Conservation (phyloP, 2,888 invertebrate species). For the Trissolcus brochymenae region DNA sequence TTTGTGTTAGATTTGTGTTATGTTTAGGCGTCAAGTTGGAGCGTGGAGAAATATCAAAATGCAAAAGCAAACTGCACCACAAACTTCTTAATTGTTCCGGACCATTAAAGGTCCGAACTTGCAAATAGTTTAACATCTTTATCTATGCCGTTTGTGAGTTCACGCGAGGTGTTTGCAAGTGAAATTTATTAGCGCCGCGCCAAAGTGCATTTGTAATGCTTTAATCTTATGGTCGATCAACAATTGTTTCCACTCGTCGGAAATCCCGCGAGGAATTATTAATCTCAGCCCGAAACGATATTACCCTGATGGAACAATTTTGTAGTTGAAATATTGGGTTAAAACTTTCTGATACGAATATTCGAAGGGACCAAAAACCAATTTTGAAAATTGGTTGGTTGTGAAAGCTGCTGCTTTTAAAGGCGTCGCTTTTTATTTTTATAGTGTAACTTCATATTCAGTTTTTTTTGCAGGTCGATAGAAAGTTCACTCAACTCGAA, state of each 20-base stretch:
- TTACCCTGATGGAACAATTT: too few species aligned
- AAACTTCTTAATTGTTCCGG: slow-evolving; percentile 46
- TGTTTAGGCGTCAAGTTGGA: background rate
- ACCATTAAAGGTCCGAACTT: slow-evolving; percentile 41
- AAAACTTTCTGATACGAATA: too few species aligned
- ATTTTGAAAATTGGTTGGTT: too few species aligned
- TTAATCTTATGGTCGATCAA: background rate
- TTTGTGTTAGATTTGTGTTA: too few species aligned
- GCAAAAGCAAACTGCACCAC: background rate
- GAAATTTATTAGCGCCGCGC: slow-evolving; percentile 27
- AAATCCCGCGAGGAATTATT: too few species aligned
- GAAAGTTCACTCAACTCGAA: slow-evolving; percentile 27
- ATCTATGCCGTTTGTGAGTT: slow-evolving; percentile 34
- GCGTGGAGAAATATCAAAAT: background rate
- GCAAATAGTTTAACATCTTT: slow-evolving; percentile 45
- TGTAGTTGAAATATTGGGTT: too few species aligned
- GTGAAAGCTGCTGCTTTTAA: too few species aligned
- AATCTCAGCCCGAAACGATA: too few species aligned
- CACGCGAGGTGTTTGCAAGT: slow-evolving; percentile 25
- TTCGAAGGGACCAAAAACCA: background rate
- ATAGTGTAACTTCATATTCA: too few species aligned
- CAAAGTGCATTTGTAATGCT: slow-evolving; percentile 20
- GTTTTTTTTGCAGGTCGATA: slow-evolving; percentile 26
- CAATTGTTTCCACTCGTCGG: too few species aligned
- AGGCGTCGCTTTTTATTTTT: too few species aligned